phyloP scores from a whole-genome alignment of 2,797 vertebrate genomes.

The Rhabdomys pumilio region DNA sequence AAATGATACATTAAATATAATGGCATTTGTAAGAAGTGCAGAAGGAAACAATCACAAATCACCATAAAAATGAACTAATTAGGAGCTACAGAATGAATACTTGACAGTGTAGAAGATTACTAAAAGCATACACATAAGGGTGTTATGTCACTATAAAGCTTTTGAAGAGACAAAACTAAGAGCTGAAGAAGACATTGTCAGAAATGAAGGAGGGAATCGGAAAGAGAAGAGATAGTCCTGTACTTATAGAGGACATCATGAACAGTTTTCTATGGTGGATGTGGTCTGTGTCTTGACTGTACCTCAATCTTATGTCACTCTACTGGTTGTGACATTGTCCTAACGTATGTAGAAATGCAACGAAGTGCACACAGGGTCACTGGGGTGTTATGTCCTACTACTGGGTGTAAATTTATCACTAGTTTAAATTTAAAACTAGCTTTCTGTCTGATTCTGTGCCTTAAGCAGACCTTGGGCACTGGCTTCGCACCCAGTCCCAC shows the following conservation, averaged over 20 bases:
- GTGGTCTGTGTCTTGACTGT: not conserved
- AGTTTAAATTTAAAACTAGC: not conserved
- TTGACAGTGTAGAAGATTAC: not conserved
- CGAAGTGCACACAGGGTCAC: not conserved
- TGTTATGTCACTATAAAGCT: not conserved
- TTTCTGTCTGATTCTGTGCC: not conserved
- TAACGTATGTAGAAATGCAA: not conserved
- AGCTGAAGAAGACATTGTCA: not conserved
- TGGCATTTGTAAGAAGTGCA: not conserved
- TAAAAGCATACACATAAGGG: not conserved
- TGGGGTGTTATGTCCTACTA: not conserved
- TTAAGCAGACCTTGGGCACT: too few species aligned
- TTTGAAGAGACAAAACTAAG: conserved; percentile 9
- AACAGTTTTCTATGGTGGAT: not conserved
- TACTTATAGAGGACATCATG: not conserved
- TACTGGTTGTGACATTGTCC: not conserved
- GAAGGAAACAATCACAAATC: not conserved
- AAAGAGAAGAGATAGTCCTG: fast-evolving
- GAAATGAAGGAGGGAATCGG: not conserved
- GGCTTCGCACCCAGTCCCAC: too few species aligned
- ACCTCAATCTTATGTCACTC: not conserved
- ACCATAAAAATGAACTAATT: not conserved
- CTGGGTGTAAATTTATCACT: not conserved
- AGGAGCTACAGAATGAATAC: not conserved
- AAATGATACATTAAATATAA: not conserved